Conservation (phyloP, 1,140 invertebrate genomes). For the Ephestia elutella region DNA sequence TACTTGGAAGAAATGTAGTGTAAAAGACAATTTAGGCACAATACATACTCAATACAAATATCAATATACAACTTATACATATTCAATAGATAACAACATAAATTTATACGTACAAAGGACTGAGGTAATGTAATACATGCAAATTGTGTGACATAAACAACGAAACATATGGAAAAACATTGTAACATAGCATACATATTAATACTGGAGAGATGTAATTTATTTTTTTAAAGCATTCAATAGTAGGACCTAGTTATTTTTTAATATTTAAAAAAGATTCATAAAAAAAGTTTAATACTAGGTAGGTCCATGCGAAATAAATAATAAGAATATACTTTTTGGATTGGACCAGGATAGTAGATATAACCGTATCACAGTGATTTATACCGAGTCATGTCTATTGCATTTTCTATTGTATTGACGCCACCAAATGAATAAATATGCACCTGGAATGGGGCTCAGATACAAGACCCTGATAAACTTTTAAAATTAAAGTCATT, state of each 20-base stretch:
- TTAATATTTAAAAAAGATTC: too few relatives aligned
- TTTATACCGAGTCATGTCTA: too few relatives aligned
- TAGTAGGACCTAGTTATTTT: too few relatives aligned
- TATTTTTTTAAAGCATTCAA: too few relatives aligned
- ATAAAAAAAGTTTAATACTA: neutral
- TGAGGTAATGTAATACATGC: neutral
- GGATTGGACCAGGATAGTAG: neutral
- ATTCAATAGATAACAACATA: neutral
- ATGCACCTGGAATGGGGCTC: too few relatives aligned
- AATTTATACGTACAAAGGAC: neutral
- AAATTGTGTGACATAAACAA: neutral
- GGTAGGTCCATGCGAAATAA: slow-evolving; percentile 1
- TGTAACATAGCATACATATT: neutral
- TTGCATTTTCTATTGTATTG: too few relatives aligned
- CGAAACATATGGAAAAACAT: neutral
- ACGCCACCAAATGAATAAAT: too few relatives aligned
- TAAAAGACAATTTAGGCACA: neutral
- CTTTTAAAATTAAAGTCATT: too few relatives aligned
- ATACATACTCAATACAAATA: neutral
- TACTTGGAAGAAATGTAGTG: neutral
- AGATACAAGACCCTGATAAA: too few relatives aligned
- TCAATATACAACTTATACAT: neutral
- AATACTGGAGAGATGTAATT: too few relatives aligned
- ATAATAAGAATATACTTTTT: neutral
- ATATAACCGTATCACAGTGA: neutral